Evolutionary conservation across 2,113 vertebrate genomes (phyloP), one percentile per base, ranked within the genome.

Genomic region (Nanorana parkeri): DNA sequence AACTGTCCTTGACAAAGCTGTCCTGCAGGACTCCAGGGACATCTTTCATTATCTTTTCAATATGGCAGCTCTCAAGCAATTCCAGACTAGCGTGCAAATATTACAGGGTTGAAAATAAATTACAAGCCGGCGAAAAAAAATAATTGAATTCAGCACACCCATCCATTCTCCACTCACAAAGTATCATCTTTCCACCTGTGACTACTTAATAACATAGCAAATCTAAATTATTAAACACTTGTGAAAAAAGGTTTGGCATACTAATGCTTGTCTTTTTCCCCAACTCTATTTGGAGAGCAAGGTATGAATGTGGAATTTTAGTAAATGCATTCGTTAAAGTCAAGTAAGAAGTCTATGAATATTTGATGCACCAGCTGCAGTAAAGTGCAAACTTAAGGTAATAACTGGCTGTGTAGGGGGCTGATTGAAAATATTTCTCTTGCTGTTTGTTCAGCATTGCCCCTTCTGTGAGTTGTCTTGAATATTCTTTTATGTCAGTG

Each of bases 181-280:
- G 52, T 60, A 67, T 75, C 71, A 83, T 76, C 72, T 76, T 76
- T 51, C 80, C 80, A 83, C 72, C 71, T 83, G 71, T 24, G 71
- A 83, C 72, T 83, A 28, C 80, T 76, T 83, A 76, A 75, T 75
- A 68, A 66, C 80, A 76, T 21, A 76, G 63, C 72, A 83, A 68
- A 58, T 28, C 51, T 83, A 76, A 83, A 83, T 83, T 83, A 83
- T 83, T 83, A 83, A 83, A 83, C 52, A 58, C 80, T 68, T 75
- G 80, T 76, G 64, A 83, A 83, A 83, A 82, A 83, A 83, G 80
- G 63, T 60, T 83, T 83, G 80, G 80, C 80, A 83, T 83, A 83
- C 71, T 83, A 83, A 83, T 76, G 80, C 71, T 83, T 68, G 28
- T 36, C 68, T 66, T 58, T 58, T 28, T 32, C 19, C 19, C 41